These are phyloP conservation scores for Acanthosepion esculentum DNA, from an alignment of 2,888 invertebrate species.

Conservation along the genomic window DNA sequence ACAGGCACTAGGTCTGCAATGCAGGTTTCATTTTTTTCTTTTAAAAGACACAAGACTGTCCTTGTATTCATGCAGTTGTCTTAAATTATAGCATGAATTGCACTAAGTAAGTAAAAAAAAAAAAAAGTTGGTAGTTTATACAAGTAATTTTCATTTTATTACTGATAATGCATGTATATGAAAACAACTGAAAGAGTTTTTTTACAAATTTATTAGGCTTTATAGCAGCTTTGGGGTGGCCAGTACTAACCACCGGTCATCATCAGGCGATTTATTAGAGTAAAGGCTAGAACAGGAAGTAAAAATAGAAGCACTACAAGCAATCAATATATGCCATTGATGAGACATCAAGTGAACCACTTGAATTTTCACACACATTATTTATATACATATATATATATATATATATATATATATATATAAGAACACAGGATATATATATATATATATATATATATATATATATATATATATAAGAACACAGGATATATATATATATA, in stretches of 20 bases:
- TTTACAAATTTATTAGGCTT: neutral
- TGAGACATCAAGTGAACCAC: neutral
- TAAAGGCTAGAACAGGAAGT: neutral
- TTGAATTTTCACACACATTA: neutral
- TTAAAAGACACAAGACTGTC: too few relatives aligned
- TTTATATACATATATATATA: too few relatives aligned
- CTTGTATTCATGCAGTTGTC: too few relatives aligned
- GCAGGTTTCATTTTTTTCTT: too few relatives aligned
- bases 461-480: too few relatives aligned
- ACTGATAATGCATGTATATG: neutral
- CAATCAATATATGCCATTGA: neutral
- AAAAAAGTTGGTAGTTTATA: neutral
- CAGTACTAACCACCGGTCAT: neutral
- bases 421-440: too few relatives aligned
- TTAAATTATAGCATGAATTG: too few relatives aligned
- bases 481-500: too few relatives aligned
- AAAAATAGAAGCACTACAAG: neutral
- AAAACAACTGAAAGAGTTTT: neutral
- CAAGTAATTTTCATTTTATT: neutral
- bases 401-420: neutral
- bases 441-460: too few relatives aligned
- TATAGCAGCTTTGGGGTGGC: conserved; percentile 22
- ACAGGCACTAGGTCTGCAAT: too few relatives aligned
- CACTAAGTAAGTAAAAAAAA: neutral
- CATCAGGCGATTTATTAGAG: neutral